A percentile compares a stretch with the other conserved stretches of the same genome.
Conservation (phyloP, 2,113 vertebrate species). For the Ascaphus truei region DNA sequence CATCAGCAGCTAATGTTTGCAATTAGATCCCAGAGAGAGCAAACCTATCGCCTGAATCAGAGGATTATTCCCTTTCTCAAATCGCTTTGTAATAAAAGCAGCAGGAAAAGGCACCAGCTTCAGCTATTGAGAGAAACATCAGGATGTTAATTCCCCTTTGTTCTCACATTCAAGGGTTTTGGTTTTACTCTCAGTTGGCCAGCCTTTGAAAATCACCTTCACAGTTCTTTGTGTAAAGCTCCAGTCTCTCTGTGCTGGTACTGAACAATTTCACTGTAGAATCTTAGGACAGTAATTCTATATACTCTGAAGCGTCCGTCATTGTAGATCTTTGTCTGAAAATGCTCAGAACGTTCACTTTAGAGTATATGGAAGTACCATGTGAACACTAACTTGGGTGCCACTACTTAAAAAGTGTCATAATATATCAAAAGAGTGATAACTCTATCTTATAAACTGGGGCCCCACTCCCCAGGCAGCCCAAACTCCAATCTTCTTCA, state of each 20-base stretch:
- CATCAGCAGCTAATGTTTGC: constrained; percentile 29
- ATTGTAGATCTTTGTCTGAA: no score
- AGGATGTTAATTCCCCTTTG: constrained; percentile 34
- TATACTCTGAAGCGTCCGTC: neutral
- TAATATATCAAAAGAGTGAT: no score
- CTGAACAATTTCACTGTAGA: no score
- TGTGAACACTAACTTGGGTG: no score
- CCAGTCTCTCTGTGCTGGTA: neutral
- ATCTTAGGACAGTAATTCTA: no score
- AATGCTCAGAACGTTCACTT: no score
- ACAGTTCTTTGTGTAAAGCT: neutral
- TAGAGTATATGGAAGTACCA: no score
- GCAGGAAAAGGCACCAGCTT: neutral
- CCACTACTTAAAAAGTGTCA: no score
- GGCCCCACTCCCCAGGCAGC: no score
- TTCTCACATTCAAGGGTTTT: neutral
- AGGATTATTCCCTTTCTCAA: constrained; percentile 32
- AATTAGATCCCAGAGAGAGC: constrained; percentile 35
- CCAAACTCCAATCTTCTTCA: no score
- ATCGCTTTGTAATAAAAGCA: constrained; percentile 24
- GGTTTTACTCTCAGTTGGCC: neutral
- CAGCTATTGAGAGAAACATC: constrained; percentile 12
- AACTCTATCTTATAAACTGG: no score
- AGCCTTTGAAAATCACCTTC: constrained; percentile 23
- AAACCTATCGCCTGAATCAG: constrained; percentile 23